Evolutionary conservation across 2,888 invertebrate genomes (phyloP), one percentile per base, ranked within the genome.

Genomic region (Hedychridium roseum): DNA sequence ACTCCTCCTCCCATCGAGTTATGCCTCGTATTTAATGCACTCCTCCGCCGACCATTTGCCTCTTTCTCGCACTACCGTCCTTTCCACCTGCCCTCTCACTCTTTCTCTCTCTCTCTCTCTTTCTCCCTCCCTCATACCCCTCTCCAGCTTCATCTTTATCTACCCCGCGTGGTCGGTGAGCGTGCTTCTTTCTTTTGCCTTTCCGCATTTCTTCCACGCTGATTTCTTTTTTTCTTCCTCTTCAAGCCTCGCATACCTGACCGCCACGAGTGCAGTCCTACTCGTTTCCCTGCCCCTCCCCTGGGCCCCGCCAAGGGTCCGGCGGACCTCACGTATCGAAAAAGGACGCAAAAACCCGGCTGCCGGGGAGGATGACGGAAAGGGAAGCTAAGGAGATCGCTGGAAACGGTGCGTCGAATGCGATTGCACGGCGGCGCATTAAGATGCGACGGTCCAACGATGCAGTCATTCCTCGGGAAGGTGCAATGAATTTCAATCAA

Each of bases 181-280:
- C 3, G 31, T 31, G 31, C 31, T 7, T 47, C 43, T 57, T 64
- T 63, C 64, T 68, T 69, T 56, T 51, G 54, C 64, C 59, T 65
- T 61, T 66, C 49, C 63, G 60, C 60, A 54, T 64, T 66, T 64
- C 57, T 68, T 61, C 57, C 50, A 44, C 45, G 46, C 60, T 57
- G 35, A 62, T 68, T 66, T 63, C 57, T 68, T n/a, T n/a, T n/a
- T 54, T 60, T 55, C 56, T 68, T 62, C 62, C 67, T 72, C 68
- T 68, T 68, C 72, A 60, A 69, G 71, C 66, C 62, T 70, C 66
- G 73, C 73, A 74, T 74, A 72, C 73, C 73, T 73, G 69, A 73
- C 73, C 74, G 66, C 74, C 73, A 68, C 70, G 72, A 72, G 73
- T 60, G 53, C 51, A 36, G 54, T 47, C 55, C 54, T n/a, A n/a